Conservation (phyloP, 2,797 vertebrate genomes). For the Leucoraja ocellata region DNA sequence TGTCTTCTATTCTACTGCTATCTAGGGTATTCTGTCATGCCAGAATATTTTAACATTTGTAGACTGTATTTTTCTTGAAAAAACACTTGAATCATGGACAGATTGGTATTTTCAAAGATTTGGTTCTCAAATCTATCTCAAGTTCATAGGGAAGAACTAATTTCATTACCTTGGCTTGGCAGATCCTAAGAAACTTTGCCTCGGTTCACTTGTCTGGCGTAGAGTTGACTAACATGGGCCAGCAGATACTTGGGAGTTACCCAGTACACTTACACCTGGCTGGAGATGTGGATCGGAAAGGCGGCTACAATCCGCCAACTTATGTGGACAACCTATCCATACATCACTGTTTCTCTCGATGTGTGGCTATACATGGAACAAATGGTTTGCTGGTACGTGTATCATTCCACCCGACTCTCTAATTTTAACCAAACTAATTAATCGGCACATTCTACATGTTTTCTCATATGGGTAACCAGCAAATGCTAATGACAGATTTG, state of each 20-base stretch:
- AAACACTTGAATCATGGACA: no score
- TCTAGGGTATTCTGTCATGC: neutral
- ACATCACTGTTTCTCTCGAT: constrained; percentile 43
- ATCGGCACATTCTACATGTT: neutral
- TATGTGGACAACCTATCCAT: constrained; percentile 44
- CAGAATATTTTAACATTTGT: neutral
- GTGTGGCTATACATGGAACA: constrained; percentile 41
- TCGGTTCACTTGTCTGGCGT: constrained; percentile 48
- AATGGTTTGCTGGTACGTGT: constrained; percentile 53
- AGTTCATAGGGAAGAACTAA: neutral
- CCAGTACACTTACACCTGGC: constrained; percentile 47
- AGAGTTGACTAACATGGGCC: constrained; percentile 46
- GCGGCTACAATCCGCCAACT: constrained; percentile 30
- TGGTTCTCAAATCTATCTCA: neutral
- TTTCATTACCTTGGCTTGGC: constrained; percentile 42
- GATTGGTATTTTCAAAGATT: neutral
- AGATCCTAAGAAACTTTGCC: constrained; percentile 52
- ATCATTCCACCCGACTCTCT: neutral
- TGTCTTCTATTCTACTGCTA: neutral
- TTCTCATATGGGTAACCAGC: neutral
- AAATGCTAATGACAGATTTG: neutral
- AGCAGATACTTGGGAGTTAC: constrained; percentile 47
- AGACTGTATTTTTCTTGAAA: neutral
- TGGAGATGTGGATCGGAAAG: constrained; percentile 48
- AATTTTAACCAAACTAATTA: neutral